These are phyloP conservation scores for Papilio xuthus DNA, from an alignment of 1,140 invertebrate genomes.

Conservation along the genomic window DNA sequence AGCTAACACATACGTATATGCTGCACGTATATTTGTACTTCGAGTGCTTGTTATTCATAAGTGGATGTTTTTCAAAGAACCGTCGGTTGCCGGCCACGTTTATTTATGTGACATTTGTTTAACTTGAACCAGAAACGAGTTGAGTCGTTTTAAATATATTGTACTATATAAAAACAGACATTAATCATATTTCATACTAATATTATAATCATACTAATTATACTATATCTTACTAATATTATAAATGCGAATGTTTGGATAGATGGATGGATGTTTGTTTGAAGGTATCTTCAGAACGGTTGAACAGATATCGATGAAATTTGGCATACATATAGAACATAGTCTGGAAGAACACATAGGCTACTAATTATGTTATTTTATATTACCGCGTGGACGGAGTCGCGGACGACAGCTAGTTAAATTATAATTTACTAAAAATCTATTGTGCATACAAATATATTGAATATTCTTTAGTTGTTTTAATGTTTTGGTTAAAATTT, in stretches of 20 bases:
- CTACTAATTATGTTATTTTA: too few species aligned
- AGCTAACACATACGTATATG: constrained; percentile 5
- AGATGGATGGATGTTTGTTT: too few species aligned
- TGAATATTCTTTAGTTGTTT: neutral
- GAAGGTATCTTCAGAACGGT: too few species aligned
- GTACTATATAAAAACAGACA: constrained; percentile 8
- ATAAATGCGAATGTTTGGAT: too few species aligned
- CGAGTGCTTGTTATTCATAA: constrained; percentile 54
- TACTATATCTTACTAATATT: too few species aligned
- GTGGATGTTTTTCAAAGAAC: constrained; percentile 53
- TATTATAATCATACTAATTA: too few species aligned
- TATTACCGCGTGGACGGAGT: too few species aligned
- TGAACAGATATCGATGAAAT: too few species aligned
- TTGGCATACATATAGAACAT: too few species aligned
- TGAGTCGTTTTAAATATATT: constrained; percentile 25
- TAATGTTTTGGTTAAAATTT: neutral
- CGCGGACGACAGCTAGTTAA: too few species aligned
- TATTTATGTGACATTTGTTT: constrained; percentile 53
- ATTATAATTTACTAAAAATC: too few species aligned
- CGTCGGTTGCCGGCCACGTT: constrained; percentile 46
- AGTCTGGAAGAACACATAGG: too few species aligned
- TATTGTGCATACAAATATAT: neutral
- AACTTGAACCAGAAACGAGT: constrained; percentile 40
- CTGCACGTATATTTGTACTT: constrained; percentile 41
- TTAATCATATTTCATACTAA: neutral